phyloP scores from a whole-genome alignment of 2,888 invertebrate species.

The Aphelenchoides bicaudatus region DNA sequence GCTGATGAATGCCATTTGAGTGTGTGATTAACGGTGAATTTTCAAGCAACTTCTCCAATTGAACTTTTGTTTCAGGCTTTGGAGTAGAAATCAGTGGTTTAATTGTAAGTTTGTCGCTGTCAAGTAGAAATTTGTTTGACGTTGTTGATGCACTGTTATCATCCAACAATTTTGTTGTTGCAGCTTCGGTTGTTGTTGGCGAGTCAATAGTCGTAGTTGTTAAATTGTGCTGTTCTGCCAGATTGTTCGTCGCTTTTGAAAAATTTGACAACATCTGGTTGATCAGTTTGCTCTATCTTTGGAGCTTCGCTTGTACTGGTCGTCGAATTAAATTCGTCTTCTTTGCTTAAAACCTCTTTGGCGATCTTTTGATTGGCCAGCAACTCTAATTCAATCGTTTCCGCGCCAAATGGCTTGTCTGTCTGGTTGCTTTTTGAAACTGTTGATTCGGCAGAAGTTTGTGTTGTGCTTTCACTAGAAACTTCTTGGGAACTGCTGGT shows the following conservation, averaged over 20 bases:
- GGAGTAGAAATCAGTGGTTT: too few species aligned
- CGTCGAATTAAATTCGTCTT: background rate
- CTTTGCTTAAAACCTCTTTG: too few species aligned
- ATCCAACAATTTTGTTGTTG: background rate
- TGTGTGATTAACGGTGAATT: too few species aligned
- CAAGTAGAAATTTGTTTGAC: too few species aligned
- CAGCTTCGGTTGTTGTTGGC: background rate
- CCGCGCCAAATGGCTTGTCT: conserved; percentile 3
- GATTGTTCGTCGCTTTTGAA: conserved; percentile 8
- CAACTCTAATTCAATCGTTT: background rate
- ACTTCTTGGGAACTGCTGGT: too few species aligned
- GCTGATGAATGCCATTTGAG: too few species aligned
- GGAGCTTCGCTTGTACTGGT: background rate
- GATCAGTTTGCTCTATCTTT: background rate
- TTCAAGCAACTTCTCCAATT: too few species aligned
- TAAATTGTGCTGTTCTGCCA: background rate
- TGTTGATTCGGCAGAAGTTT: too few species aligned
- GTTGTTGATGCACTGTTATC: background rate
- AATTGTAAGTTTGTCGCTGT: too few species aligned
- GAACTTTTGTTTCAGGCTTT: too few species aligned
- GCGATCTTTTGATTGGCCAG: background rate
- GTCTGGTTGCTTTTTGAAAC: too few species aligned
- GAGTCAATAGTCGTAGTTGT: conserved; percentile 1
- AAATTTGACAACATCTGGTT: conserved; percentile 2
- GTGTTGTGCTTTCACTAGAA: too few species aligned